These are phyloP conservation scores for Crotalus viridis DNA, from an alignment of 2,113 vertebrate genomes.

Conservation along the genomic window DNA sequence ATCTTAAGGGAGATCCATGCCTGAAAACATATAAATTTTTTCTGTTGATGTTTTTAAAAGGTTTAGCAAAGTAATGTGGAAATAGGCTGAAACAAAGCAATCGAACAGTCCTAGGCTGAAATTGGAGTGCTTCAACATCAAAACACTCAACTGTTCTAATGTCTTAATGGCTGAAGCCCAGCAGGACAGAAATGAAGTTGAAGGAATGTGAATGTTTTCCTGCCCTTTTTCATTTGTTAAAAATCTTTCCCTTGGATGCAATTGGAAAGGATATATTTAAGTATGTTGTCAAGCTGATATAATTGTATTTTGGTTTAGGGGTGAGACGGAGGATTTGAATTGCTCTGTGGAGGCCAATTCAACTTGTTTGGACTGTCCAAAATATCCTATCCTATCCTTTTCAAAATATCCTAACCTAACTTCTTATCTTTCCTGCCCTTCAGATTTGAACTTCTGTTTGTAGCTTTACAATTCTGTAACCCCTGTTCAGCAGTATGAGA, in stretches of 20 bases:
- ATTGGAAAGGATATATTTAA: neutral
- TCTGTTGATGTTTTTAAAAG: neutral
- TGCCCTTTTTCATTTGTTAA: neutral
- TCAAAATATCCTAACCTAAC: neutral
- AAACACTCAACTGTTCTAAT: neutral
- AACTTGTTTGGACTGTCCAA: neutral
- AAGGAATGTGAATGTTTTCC: neutral
- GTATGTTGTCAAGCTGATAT: neutral
- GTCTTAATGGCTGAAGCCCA: neutral
- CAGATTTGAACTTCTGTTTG: neutral
- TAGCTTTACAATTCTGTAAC: neutral
- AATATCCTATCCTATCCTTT: neutral
- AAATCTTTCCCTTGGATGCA: neutral
- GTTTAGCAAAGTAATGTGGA: neutral
- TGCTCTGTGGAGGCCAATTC: neutral
- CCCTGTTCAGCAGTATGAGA: neutral
- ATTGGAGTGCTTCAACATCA: neutral
- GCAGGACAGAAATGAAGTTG: neutral
- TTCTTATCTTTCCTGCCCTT: neutral
- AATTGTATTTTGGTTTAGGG: neutral
- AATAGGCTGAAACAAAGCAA: neutral
- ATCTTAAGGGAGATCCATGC: neutral
- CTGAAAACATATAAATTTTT: neutral
- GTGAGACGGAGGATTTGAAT: neutral
- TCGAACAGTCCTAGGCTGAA: neutral